A percentile compares a stretch with the other conserved stretches of the same genome.
Evolutionary conservation across 2,797 vertebrate species (phyloP).

Genomic region (Rhinatrema bivittatum): DNA sequence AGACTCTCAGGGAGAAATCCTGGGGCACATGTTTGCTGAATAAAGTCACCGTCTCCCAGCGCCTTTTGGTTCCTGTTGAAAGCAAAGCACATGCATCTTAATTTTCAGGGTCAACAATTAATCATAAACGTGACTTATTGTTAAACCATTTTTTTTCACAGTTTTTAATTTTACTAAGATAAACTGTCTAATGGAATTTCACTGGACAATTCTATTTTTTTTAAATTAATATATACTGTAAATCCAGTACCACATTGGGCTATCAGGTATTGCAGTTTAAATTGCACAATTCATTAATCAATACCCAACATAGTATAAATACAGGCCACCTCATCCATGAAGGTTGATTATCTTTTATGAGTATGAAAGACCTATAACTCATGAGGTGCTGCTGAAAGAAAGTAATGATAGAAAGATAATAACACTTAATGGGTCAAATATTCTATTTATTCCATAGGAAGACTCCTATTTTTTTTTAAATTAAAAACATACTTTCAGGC

Average conservation of each 20-base stretch:
- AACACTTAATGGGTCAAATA: background rate
- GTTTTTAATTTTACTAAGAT: no score
- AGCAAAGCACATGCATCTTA: no score
- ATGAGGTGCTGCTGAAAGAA: constrained; percentile 27
- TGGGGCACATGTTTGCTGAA: no score
- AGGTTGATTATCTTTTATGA: constrained; percentile 54
- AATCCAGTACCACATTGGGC: constrained; percentile 13
- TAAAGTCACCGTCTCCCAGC: no score
- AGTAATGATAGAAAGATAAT: constrained; percentile 21
- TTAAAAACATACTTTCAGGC: background rate
- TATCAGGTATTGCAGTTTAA: constrained; percentile 32
- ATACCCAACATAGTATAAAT: constrained; percentile 29
- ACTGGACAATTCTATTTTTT: no score
- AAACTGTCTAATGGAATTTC: no score
- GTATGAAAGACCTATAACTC: constrained; percentile 37
- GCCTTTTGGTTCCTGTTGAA: no score
- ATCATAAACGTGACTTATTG: no score
- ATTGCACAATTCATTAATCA: constrained; percentile 41
- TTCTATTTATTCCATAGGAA: constrained; percentile 1
- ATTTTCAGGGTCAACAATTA: no score
- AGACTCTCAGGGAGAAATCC: no score
- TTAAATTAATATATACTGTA: no score
- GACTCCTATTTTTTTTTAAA: background rate
- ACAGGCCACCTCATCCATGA: constrained; percentile 49
- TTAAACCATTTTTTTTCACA: no score